Evolutionary conservation across 2,113 vertebrate genomes (phyloP), one percentile per base, ranked within the genome.

Genomic region (Ceyx margarethae): DNA sequence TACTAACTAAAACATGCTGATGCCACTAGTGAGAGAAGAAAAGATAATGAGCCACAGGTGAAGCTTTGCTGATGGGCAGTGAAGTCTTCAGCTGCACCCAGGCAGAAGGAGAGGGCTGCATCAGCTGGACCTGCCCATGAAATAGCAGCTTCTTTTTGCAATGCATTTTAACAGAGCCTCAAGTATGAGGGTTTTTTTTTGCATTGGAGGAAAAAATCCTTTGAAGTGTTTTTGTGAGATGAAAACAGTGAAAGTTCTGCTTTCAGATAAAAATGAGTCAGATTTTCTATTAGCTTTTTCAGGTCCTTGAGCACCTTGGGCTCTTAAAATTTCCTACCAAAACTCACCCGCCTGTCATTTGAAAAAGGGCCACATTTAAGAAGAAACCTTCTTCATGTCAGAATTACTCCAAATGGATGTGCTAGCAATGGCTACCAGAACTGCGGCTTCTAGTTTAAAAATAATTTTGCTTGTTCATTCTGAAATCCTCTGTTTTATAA

Each of bases 41-140:
- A 76, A 88, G 42, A 42, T 0, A 4, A 51, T 3, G 26, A 86
- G 65, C 16, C 45, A 29, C 1, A 2, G 43, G 35, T 0, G 1
- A 84, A 51, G 43, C 62, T 81, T 56, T 75, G 53, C 40, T 72
- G 69, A 19, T 0, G 10, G 28, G 40, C 0, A 3, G 37, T 21
- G 23, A 54, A 77, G 54, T 21, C 57, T 31, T 43, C 65, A 78
- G 61, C 69, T 33, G n/a, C n/a, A 40, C 15, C 21, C 35, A 25
- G 42, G 56, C 58, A 61, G 28, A 10, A 76, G 64, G 7, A 61
- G 31, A 69, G 21, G 23, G 48, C 17, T 61, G 42, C 60, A 56
- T 43, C 57, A 87, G n/a, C 46, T 10, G 0, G 2, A 81, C 50
- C 73, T 35, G 31, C 33, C 28, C 48, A 67, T 2, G 6, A 43